These are phyloP conservation scores for Ctenochaetus hawaiiensis DNA, from an alignment of 2,797 vertebrate species.

Conservation along the genomic window DNA sequence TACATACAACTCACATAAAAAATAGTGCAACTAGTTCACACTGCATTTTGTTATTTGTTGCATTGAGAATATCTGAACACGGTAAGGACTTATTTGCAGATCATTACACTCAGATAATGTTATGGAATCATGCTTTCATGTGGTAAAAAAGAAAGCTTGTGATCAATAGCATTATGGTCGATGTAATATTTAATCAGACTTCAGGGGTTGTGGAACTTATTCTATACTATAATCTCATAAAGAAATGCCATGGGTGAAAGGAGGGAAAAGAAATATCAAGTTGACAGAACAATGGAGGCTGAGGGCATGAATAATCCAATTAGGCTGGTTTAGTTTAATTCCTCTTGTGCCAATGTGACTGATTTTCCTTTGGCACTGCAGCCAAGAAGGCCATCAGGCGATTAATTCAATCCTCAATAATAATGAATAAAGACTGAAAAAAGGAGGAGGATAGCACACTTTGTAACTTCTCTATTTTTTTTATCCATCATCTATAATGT, in stretches of 20 bases:
- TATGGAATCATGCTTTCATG: neutral
- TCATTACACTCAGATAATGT: neutral
- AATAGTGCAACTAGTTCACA: too few species aligned
- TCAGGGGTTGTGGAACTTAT: neutral
- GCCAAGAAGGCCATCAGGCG: conserved; percentile 4
- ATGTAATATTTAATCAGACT: conserved; percentile 12
- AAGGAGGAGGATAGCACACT: neutral
- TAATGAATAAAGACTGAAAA: neutral
- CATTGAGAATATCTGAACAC: neutral
- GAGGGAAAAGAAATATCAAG: neutral
- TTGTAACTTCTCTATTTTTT: neutral
- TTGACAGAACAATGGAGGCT: neutral
- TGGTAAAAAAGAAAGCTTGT: neutral
- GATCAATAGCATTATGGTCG: neutral
- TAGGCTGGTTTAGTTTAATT: neutral
- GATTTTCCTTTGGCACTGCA: neutral
- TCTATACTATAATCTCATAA: neutral
- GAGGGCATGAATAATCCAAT: neutral
- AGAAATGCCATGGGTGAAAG: neutral
- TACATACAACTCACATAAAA: too few species aligned
- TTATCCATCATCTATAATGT: neutral
- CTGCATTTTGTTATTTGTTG: too few species aligned
- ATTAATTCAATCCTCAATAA: conserved; percentile 6
- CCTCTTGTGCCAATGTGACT: conserved; percentile 1
- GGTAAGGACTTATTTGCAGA: neutral